phyloP scores from a whole-genome alignment of 2,113 vertebrate species.

The Cercopithecus mona region DNA sequence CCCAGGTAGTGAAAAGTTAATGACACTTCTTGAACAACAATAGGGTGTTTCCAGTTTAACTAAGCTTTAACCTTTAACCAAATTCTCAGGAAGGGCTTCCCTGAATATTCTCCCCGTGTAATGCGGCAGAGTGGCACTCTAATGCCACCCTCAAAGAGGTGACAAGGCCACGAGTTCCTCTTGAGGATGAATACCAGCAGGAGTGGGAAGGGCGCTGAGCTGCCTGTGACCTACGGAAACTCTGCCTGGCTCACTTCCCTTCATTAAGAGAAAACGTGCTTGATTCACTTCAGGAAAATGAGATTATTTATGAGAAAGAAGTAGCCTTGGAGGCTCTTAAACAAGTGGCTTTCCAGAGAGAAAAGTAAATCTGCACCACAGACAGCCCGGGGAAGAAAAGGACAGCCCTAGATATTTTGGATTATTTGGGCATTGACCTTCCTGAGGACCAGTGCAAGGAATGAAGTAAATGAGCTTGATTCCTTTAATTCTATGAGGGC shows the following conservation, averaged over 20 bases:
- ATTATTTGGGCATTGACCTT: not conserved
- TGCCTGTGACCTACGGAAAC: not conserved
- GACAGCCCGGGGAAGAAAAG: not conserved
- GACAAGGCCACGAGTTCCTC: not conserved
- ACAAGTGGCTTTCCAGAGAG: not conserved
- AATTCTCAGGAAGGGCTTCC: not conserved
- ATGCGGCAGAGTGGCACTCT: not conserved
- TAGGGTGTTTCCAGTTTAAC: not conserved
- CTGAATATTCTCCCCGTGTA: not conserved
- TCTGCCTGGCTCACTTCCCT: not conserved
- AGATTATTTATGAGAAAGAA: not conserved
- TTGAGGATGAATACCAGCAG: not conserved
- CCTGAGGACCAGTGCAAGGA: not conserved
- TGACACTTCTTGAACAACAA: not conserved
- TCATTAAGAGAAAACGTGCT: not conserved
- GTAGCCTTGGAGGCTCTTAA: not conserved
- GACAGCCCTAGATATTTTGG: not conserved
- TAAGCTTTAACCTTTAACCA: constrained; percentile 1
- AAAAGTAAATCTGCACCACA: not conserved
- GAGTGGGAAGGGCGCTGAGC: not conserved
- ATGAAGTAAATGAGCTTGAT: not conserved
- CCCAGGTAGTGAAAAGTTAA: not conserved
- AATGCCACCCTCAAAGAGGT: not conserved
- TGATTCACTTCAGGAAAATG: not conserved
- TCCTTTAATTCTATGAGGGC: constrained; percentile 5